These are phyloP conservation scores for Corythornis madagascariensis DNA, from an alignment of 2,113 vertebrate species.

Conservation along the genomic window DNA sequence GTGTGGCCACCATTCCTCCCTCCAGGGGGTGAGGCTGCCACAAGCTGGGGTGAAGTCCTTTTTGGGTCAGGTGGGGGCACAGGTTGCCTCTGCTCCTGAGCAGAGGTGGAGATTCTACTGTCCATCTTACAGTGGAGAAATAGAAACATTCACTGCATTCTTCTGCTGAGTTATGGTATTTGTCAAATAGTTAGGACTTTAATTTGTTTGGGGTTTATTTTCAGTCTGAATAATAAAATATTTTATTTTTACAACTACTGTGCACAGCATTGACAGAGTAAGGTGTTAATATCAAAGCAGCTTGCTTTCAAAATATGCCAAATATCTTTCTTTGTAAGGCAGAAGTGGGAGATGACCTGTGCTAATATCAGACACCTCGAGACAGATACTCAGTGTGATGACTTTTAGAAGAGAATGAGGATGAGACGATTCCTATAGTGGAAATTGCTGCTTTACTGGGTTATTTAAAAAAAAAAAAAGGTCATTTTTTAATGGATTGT, in stretches of 20 bases:
- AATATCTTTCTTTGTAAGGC: neutral
- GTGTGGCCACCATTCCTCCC: neutral
- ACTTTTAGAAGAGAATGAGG: neutral
- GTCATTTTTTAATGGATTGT: neutral
- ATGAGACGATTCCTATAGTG: neutral
- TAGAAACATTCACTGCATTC: neutral
- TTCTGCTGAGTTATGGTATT: neutral
- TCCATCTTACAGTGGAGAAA: neutral
- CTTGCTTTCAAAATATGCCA: neutral
- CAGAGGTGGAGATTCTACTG: neutral
- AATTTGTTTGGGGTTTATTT: too few species aligned
- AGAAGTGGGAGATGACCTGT: neutral
- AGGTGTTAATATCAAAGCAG: neutral
- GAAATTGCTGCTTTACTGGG: neutral
- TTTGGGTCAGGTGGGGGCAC: neutral
- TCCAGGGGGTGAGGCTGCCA: neutral
- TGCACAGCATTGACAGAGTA: neutral
- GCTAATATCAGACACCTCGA: neutral
- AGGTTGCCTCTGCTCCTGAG: neutral
- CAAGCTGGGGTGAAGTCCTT: neutral
- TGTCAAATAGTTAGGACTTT: neutral
- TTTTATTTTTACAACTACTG: neutral
- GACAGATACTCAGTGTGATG: neutral
- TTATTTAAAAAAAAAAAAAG: neutral
- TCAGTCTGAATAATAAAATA: neutral